Base-by-base conservation (phyloP, 1,140 invertebrate species). In the Drosophila lacteicornis region DNA sequence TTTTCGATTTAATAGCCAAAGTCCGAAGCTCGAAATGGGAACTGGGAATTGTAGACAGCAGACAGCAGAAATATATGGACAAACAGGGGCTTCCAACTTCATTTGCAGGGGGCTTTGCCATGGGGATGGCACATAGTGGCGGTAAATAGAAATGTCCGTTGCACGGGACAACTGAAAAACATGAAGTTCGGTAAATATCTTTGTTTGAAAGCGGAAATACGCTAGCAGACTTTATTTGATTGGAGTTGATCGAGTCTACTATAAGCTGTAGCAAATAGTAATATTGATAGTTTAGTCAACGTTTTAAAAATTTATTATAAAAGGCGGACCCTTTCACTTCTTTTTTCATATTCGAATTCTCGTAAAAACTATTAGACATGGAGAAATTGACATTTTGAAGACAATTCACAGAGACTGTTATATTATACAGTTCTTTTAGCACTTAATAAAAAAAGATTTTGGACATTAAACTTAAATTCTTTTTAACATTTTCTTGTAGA, bases 1-100 rank as follows among this genome's bases (percentile, higher is more conserved):
- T 90, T 90, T 90, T 90, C 85, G 85, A 90, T 90, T 82, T 90
- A 90, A 90, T 90, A 90, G 84, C 43, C 63, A 59, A 17, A 71
- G 51, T 58, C 45, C 51, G 15, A 9, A 49, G 70, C 70, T 60
- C 75, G 38, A 45, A 71, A 33, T 15, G 43, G 36, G 51, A 57
- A 71, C 50, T 40, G 69, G 69, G 51, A 73, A 58, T 73, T 58
- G 36, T 53, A 47, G 61, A 60, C 67, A 51, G 47, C 30, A 59
- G 69, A 73, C 69, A 73, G 56, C 17, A 33, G 30, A 15, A 51
- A 60, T 60, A 59, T 27, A 50, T 27, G 33, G 67, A 70, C 65
- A 57, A 70, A 58, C 66, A 50, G 63, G 63, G 67, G 75, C 57
- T 69, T 79, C 19, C 59, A 71, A 79, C 65, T 73, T 79, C 49